Percentiles rank a stretch among this genome's conserved stretches.
Evolutionary conservation across 2,888 invertebrate species (phyloP).

Genomic region (Aporophyla nigra): DNA sequence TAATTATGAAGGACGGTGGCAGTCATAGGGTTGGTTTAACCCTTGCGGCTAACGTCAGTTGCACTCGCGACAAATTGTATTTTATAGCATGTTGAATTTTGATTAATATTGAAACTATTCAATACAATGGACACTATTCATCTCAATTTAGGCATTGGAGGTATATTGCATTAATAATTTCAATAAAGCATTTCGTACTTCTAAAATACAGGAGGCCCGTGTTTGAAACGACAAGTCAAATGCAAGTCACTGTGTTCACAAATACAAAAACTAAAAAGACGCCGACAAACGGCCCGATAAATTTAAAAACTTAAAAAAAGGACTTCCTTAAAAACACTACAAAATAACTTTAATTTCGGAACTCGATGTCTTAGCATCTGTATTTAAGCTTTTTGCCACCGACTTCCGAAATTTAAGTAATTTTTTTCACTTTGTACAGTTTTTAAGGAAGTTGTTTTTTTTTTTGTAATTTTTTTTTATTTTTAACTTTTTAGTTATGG

Average conservation of each 20-base stretch:
- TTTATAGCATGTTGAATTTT: constrained; percentile 65
- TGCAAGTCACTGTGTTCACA: not conserved
- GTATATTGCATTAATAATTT: constrained; percentile 20
- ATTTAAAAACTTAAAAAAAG: no score
- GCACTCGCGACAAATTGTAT: constrained; percentile 68
- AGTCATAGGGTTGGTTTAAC: constrained; percentile 69
- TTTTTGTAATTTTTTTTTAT: no score
- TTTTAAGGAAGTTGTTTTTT: no score
- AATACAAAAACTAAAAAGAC: not conserved
- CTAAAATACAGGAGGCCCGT: not conserved
- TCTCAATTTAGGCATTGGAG: constrained; percentile 17
- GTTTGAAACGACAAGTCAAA: not conserved
- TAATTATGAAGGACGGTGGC: constrained; percentile 76
- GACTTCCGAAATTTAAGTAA: no score
- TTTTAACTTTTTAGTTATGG: no score
- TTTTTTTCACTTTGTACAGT: no score
- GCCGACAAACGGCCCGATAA: no score
- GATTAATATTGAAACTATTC: constrained; percentile 65
- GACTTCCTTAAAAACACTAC: no score
- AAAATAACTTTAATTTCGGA: no score
- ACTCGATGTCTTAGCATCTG: no score
- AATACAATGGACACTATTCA: constrained; percentile 44
- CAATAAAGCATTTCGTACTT: not conserved
- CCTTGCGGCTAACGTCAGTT: constrained; percentile 72
- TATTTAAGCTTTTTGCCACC: no score